Evolutionary conservation across 2,797 vertebrate genomes (phyloP).

Genomic region (Helicolenus hilgendorfi): DNA sequence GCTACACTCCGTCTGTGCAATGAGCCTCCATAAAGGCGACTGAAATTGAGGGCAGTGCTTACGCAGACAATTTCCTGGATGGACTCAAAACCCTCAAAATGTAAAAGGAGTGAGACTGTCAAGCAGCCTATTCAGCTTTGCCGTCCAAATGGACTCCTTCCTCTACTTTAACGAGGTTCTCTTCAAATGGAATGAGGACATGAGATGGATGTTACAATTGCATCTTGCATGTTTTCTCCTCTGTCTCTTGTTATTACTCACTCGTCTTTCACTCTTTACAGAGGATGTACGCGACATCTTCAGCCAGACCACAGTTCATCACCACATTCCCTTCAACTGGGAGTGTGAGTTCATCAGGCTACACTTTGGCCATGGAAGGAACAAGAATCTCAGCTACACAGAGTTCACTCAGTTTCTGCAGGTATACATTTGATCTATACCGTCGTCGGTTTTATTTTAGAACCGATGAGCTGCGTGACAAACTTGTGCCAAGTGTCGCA

Average conservation of each 20-base stretch:
- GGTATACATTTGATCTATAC: slow-evolving; percentile 81
- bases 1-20: slow-evolving; percentile 51
- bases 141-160: slow-evolving; percentile 67
- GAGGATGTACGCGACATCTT: slow-evolving; percentile 98
- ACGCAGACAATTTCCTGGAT: slow-evolving; percentile 62
- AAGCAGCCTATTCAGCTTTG: slow-evolving; percentile 55
- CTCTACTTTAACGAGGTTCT: slow-evolving; percentile 51
- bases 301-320: slow-evolving; percentile 96
- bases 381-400: slow-evolving; percentile 95
- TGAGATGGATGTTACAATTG: slow-evolving; percentile 46
- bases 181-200: slow-evolving; percentile 32
- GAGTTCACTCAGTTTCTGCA: slow-evolving; percentile 98
- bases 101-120: slow-evolving; percentile 58
- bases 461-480: not conserved
- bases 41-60: slow-evolving; percentile 70
- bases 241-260: slow-evolving; percentile 47
- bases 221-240: slow-evolving; percentile 38
- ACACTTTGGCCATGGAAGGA: slow-evolving; percentile 96
- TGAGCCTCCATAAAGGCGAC: slow-evolving; percentile 47
- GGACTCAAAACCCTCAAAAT: slow-evolving; percentile 57
- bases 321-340: slow-evolving; percentile 99
- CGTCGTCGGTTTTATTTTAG: not conserved
- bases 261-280: slow-evolving; percentile 72
- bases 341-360: slow-evolving; percentile 98
- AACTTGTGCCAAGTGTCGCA: not conserved